Conservation (phyloP, 1,140 invertebrate species). For the Brachionus manjavacas region DNA sequence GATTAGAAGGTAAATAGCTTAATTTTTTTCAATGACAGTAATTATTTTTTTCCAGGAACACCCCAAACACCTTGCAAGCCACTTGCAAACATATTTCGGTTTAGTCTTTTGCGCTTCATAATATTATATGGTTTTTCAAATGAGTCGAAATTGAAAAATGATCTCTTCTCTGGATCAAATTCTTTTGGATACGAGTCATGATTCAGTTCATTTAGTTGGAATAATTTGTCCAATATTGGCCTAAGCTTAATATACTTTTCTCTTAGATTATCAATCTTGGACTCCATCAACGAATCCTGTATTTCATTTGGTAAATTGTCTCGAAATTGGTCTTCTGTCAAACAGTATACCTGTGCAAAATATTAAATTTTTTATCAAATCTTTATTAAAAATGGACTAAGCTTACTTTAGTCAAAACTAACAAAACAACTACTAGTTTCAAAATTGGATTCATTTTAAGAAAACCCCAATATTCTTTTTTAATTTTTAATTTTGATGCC, state of each 20-base stretch:
- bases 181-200: background rate
- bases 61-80: constrained; percentile 41
- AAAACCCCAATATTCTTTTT: background rate
- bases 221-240: background rate
- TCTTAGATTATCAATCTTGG: background rate
- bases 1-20: background rate
- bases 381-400: background rate
- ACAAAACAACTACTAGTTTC: background rate
- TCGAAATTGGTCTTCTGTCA: background rate
- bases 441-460: background rate
- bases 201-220: background rate
- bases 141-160: background rate
- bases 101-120: background rate
- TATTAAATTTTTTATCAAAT: background rate
- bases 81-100: constrained; percentile 36
- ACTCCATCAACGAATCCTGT: background rate
- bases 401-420: background rate
- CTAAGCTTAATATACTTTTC: background rate
- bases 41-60: constrained; percentile 32
- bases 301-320: background rate
- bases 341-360: background rate
- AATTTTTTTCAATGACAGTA: background rate
- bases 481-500: background rate
- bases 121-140: background rate
- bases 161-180: background rate